These are phyloP conservation scores for Chydorus sphaericus DNA, from an alignment of 2,888 invertebrate species.

Conservation along the genomic window DNA sequence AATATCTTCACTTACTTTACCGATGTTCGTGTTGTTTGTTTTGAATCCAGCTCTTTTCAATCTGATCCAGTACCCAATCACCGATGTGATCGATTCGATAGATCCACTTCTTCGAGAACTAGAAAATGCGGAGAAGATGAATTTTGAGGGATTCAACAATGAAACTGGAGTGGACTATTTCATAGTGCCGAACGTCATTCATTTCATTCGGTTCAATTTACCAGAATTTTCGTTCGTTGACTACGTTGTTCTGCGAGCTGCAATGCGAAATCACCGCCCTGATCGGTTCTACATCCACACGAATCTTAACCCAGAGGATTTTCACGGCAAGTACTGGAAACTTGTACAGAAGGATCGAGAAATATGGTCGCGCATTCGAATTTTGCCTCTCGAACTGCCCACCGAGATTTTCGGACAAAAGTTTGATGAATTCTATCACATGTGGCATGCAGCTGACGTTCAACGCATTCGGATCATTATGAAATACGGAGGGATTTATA, in stretches of 20 bases:
- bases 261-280: not conserved
- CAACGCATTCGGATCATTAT: constrained; percentile 25
- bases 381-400: constrained; percentile 19
- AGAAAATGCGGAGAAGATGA: no score
- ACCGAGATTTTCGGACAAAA: constrained; percentile 29
- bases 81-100: no score
- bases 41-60: no score
- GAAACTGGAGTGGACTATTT: no score
- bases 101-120: no score
- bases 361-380: not conserved
- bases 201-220: constrained; percentile 21
- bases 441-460: constrained; percentile 29
- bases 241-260: not conserved
- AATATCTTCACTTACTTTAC: no score
- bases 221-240: constrained; percentile 3
- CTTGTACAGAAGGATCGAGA: constrained; percentile 12
- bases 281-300: constrained; percentile 6
- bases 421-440: constrained; percentile 23
- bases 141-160: no score
- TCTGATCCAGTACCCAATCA: no score
- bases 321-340: constrained; percentile 4
- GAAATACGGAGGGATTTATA: constrained; percentile 26
- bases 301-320: not conserved
- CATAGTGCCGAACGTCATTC: no score
- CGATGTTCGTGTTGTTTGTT: no score